Percentiles rank a stretch among this genome's conserved stretches.
Evolutionary conservation across 2,113 vertebrate species (phyloP).

Genomic region (Phalacrocorax aristotelis): DNA sequence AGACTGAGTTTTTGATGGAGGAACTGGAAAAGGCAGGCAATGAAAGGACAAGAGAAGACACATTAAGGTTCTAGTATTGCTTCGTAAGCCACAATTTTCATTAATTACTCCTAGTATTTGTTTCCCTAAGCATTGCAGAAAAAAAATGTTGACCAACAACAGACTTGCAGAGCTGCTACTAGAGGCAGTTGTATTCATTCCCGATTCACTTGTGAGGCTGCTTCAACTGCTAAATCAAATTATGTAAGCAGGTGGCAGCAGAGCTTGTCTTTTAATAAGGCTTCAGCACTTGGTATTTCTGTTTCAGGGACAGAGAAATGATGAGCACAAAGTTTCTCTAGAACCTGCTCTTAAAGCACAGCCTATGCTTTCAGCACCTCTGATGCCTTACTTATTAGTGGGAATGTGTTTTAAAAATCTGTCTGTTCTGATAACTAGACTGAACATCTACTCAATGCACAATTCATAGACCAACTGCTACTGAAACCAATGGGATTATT

Average conservation of each 20-base stretch:
- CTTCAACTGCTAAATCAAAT: neutral
- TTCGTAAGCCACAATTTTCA: neutral
- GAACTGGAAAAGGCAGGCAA: constrained; percentile 83
- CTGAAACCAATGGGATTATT: neutral
- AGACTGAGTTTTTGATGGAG: constrained; percentile 91
- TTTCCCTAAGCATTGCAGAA: neutral
- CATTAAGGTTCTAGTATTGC: neutral
- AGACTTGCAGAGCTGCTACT: neutral
- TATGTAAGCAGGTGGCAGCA: constrained; percentile 59
- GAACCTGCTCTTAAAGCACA: neutral
- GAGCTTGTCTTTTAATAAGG: neutral
- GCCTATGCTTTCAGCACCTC: neutral
- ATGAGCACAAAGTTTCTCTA: neutral
- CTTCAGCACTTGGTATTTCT: neutral
- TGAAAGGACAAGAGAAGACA: constrained; percentile 50
- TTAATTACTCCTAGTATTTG: neutral
- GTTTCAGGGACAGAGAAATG: neutral
- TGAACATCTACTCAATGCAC: neutral
- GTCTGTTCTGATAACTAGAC: neutral
- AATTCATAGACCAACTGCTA: neutral
- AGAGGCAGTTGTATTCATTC: neutral
- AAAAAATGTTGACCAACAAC: fast-evolving
- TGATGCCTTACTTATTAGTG: neutral
- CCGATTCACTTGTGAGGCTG: neutral
- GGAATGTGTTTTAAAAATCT: neutral